Base-by-base conservation (phyloP, 2,797 vertebrate genomes). In the Centroberyx gerrardi region DNA sequence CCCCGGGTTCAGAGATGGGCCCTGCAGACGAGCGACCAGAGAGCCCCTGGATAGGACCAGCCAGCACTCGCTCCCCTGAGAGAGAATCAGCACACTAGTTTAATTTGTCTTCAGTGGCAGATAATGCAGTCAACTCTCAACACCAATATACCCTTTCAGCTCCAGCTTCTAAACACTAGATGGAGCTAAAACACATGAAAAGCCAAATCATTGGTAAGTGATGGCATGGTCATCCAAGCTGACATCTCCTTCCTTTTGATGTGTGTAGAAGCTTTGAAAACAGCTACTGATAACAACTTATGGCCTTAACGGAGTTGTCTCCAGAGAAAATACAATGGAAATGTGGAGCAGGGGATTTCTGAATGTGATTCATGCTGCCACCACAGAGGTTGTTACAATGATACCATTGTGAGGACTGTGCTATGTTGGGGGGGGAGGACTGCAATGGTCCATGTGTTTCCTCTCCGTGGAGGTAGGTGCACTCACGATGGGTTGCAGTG, bases 401-500 rank as follows among this genome's bases (percentile, higher is more conserved):
- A 58, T 54, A 59, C 36, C 8, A 56, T 49, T 75, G 74, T 60
- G 28, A 71, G 64, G 62, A 61, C 48, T 31, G 55, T 12, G 17
- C 12, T 38, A 14, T 42, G 59, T 68, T 72, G n/a, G n/a, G n/a
- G n/a, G n/a, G n/a, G n/a, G 27, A 65, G 14, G 49, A 52, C n/a
- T 18, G 42, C 15, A 63, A 31, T 48, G 53, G 17, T 52, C 5
- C 55, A 59, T 18, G n/a, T 61, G n/a, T 63, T 51, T 61, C 14
- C 38, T 28, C 36, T 56, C 15, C 29, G 18, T 59, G 17, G 58
- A 74, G 66, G 27, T 3, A 17, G 62, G 51, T 22, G 60, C 40
- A 96, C 97, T 97, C 94, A 99, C 97, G 96, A 88, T 97, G 97
- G 72, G 95, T 52, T n/a, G 94, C 92, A 77, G 93, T 88, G 51